Evolutionary conservation across 2,888 invertebrate genomes (phyloP).

Genomic region (Tolmerus cingulatus): DNA sequence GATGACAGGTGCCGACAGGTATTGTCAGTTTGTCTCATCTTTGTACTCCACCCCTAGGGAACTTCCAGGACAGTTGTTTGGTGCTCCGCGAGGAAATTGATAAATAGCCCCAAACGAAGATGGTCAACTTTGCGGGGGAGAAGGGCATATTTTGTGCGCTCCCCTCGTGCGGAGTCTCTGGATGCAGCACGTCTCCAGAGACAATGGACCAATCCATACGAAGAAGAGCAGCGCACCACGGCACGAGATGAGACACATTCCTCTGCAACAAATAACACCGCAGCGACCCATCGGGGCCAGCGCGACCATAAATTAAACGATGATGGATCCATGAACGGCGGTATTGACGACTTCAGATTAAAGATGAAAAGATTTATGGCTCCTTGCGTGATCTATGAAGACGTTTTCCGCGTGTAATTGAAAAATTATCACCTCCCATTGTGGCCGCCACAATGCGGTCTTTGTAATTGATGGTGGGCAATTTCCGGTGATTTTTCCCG

Average conservation of each 20-base stretch:
- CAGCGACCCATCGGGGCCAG: neutral
- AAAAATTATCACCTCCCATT: slow-evolving; percentile 24
- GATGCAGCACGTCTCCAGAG: slow-evolving; percentile 16
- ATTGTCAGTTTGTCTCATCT: slow-evolving; percentile 38
- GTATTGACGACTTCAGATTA: slow-evolving; percentile 36
- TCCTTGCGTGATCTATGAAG: slow-evolving; percentile 35
- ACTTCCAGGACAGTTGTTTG: slow-evolving; percentile 20
- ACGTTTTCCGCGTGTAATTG: slow-evolving; percentile 23
- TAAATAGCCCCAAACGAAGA: slow-evolving; percentile 30
- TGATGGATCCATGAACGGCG: slow-evolving; percentile 37
- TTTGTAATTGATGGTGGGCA: slow-evolving; percentile 27
- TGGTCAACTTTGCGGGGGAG: slow-evolving; percentile 3
- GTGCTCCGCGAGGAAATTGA: neutral
- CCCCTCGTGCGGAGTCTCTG: neutral
- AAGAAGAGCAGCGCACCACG: neutral
- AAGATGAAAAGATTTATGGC: slow-evolving; percentile 40
- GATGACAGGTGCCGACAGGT: slow-evolving; percentile 43
- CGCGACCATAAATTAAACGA: slow-evolving; percentile 35
- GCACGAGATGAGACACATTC: neutral
- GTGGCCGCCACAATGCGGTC: neutral
- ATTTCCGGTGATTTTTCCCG: slow-evolving; percentile 7
- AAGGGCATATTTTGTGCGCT: neutral
- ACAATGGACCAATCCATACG: slow-evolving; percentile 11
- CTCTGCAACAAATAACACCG: neutral
- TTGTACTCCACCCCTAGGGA: neutral